Conservation (phyloP, 2,113 vertebrate species). For the rat (Rattus norvegicus) region GRCr8 NC_086021.1:101145501-101146000, state of each 20-base stretch:
- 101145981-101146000: too few species aligned
- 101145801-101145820: neutral
- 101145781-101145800: rapidly evolving
- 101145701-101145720: neutral
- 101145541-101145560: neutral
- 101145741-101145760: neutral
- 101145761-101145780: neutral
- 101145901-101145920: too few species aligned
- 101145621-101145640: neutral
- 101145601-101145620: neutral
- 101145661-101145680: neutral
- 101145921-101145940: too few species aligned
- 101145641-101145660: neutral
- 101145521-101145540: too few species aligned
- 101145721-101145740: neutral
- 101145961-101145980: too few species aligned
- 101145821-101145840: neutral
- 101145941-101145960: too few species aligned
- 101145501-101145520: too few species aligned
- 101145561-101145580: neutral
- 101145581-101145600: neutral
- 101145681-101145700: slow-evolving; percentile 27
- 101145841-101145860: rapidly evolving
- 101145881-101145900: too few species aligned
- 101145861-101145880: neutral